Percentiles rank a stretch among this genome's conserved stretches.
These are phyloP conservation scores for Yponomeuta cagnagella DNA, from an alignment of 2,888 invertebrate genomes.

Conservation along the genomic window DNA sequence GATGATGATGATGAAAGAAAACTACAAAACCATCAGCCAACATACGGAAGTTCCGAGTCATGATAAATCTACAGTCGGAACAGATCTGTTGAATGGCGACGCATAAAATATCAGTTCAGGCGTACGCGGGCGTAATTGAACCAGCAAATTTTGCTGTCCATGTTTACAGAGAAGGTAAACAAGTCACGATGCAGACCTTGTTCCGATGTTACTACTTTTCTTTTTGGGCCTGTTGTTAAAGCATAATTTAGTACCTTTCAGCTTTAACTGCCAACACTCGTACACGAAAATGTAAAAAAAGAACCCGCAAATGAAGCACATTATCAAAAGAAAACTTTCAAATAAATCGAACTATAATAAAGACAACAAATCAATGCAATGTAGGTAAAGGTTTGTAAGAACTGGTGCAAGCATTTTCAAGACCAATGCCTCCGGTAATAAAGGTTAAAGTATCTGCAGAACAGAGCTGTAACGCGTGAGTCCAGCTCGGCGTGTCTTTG, in stretches of 20 bases:
- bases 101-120: background rate
- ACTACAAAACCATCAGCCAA: background rate
- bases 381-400: background rate
- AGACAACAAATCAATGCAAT: background rate
- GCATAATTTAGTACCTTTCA: background rate
- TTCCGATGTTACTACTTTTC: constrained; percentile 1
- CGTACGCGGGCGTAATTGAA: background rate
- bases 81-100: background rate
- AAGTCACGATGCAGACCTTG: background rate
- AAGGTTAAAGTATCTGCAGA: constrained; percentile 21
- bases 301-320: background rate
- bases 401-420: background rate
- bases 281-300: background rate
- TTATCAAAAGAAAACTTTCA: background rate
- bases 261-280: background rate
- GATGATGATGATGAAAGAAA: background rate
- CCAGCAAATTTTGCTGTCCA: background rate
- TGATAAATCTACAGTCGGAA: background rate
- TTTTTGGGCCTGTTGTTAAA: background rate
- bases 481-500: constrained; percentile 43
- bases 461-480: constrained; percentile 6
- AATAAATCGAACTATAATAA: constrained; percentile 1
- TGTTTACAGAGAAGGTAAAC: background rate
- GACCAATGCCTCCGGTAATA: background rate
- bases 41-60: background rate